Base-by-base conservation (phyloP, 1,140 invertebrate genomes). In the Cryptotermes secundus region DNA sequence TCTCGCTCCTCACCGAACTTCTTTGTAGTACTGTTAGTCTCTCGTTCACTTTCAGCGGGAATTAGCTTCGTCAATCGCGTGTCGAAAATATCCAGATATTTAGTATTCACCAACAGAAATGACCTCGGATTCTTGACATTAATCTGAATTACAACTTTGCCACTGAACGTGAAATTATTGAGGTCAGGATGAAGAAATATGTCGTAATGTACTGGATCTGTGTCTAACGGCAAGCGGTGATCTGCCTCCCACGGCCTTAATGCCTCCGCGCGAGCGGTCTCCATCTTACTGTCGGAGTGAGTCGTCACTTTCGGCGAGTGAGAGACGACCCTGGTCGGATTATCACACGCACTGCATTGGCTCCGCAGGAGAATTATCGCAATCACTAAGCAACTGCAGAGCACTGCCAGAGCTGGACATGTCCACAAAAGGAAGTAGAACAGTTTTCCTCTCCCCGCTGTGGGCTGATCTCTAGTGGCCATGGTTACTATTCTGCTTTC, bases 101-200 rank as follows among this genome's bases (percentile, higher is more conserved):
- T 94, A 65, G 93, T 90, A 88, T 98, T 95, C 10, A 97, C 90
- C 10, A 93, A 90, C 49, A 98, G 91, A 86, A 92, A 92, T 36
- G 91, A 90, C n/a, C 92, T 93, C 10, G 90, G 88, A 45, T 92
- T 87, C 3, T 90, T 86, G 1, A 95, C 90, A 80, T 92, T 89
- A 72, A 97, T 88, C 26, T 91, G 89, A n/a, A 97, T 96, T 82
- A 91, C 92, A 0, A 97, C 95, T 45, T 89, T 90, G 2, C 97
- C 96, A 83, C 90, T 88, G 88, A 96, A 97, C 24, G 90, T 92
- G 19, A 94, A 95, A 19, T 90, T 90, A 35, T 91, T 89, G 49
- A 98, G 88, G 88, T 97, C 92, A 0, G 97, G 96, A 85, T 94
- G 90, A 45, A 98, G 89, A 14, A 91, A 91, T 1, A 98, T 88